A percentile compares a stretch with the other conserved stretches of the same genome.
These are phyloP conservation scores for Acrocera orbiculus DNA, from an alignment of 2,888 invertebrate species.

Conservation along the genomic window DNA sequence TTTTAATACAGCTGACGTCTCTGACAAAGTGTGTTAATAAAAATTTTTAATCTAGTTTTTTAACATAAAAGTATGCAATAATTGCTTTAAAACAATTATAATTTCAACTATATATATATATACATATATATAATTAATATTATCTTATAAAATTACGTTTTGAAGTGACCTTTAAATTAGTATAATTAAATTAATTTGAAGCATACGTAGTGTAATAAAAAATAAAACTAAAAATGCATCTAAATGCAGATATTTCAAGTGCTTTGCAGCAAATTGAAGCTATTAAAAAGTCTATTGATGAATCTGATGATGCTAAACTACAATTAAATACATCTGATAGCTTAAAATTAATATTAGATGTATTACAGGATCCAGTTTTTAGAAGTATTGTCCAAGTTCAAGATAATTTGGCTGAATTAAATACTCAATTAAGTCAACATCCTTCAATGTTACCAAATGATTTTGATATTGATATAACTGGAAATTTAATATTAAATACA, in stretches of 20 bases:
- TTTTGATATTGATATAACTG: slow-evolving; percentile 77
- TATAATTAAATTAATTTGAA: not conserved
- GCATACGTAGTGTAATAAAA: not conserved
- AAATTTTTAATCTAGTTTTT: no score
- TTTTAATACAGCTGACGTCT: no score
- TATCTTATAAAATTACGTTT: not conserved
- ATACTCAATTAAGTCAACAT: slow-evolving; percentile 72
- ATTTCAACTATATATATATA: no score
- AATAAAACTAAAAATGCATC: slow-evolving; percentile 30
- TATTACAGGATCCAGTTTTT: slow-evolving; percentile 79
- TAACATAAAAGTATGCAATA: no score
- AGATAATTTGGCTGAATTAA: slow-evolving; percentile 75
- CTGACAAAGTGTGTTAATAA: no score
- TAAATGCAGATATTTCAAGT: slow-evolving; percentile 58
- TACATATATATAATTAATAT: no score
- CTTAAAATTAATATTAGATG: slow-evolving; percentile 61
- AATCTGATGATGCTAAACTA: slow-evolving; percentile 65
- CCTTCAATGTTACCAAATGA: slow-evolving; percentile 85
- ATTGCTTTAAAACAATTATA: no score
- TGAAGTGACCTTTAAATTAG: not conserved
- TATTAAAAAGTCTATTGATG: slow-evolving; percentile 70
- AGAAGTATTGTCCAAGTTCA: slow-evolving; percentile 78
- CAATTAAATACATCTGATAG: slow-evolving; percentile 57
- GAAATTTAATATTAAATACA: slow-evolving; percentile 49
- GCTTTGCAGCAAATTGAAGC: slow-evolving; percentile 78